Conservation (phyloP, 2,113 vertebrate species). For the Pholis gunnellus region DNA sequence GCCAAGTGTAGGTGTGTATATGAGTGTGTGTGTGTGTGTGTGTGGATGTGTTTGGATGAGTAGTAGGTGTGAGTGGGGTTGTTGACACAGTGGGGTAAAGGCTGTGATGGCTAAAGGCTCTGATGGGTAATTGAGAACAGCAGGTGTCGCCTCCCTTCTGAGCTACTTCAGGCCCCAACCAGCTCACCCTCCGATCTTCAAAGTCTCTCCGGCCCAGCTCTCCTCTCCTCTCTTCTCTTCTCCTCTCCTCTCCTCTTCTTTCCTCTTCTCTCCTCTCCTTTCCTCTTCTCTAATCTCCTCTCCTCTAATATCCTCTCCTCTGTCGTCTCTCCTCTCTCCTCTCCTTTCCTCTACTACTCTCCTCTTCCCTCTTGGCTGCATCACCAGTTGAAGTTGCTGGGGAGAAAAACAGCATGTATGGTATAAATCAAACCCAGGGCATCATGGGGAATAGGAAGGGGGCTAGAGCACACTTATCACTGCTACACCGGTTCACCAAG, state of each 20-base stretch:
- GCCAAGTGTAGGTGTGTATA: conserved; percentile 19
- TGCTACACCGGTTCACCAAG: conserved; percentile 44
- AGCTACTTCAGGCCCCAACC: conserved; percentile 65
- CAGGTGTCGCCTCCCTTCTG: conserved; percentile 72
- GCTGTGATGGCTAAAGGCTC: conserved; percentile 73
- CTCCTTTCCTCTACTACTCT: not conserved
- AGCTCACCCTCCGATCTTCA: conserved; percentile 74
- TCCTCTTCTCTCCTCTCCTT: not conserved
- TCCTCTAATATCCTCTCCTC: not conserved
- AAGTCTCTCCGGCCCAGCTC: conserved; percentile 55
- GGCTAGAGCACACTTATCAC: conserved; percentile 36
- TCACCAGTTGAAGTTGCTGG: conserved; percentile 47
- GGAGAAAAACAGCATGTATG: conserved; percentile 62
- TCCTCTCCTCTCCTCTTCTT: conserved; percentile 3
- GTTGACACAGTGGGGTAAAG: conserved; percentile 71
- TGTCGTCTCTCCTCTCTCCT: not conserved
- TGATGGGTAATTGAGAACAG: conserved; percentile 81
- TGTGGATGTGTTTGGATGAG: conserved; percentile 49
- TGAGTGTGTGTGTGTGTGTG: conserved; percentile 21
- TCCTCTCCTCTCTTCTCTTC: not conserved
- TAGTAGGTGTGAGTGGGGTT: conserved; percentile 57
- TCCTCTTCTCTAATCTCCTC: too few species aligned
- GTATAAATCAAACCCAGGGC: conserved; percentile 72
- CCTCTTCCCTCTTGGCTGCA: conserved; percentile 16
- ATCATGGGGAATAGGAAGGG: conserved; percentile 52